Conservation (phyloP, 2,888 invertebrate species). For the Acronicta aceris region DNA sequence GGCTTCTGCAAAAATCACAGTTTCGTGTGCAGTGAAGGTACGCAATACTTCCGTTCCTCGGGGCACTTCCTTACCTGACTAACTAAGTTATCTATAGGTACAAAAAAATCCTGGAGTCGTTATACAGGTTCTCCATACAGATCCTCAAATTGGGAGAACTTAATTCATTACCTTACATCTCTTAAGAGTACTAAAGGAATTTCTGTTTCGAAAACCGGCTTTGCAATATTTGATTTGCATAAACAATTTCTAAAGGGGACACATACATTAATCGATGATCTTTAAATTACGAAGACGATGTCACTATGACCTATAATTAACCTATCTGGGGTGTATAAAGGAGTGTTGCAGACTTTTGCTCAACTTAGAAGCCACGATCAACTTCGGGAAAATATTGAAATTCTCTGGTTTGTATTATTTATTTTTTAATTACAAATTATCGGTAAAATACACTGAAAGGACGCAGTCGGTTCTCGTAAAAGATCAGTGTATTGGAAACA, state of each 20-base stretch:
- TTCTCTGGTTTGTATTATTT: no score
- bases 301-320: constrained; percentile 6
- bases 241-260: constrained; percentile 22
- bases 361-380: neutral
- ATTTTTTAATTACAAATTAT: no score
- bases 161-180: no score
- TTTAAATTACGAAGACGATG: constrained; percentile 20
- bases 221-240: constrained; percentile 28
- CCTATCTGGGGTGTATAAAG: neutral
- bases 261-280: constrained; percentile 9
- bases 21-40: neutral
- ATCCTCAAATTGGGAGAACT: no score
- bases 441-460: no score
- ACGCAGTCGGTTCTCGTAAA: no score
- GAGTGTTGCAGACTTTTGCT: neutral
- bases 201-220: constrained; percentile 15
- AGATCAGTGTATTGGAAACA: no score
- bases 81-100: no score
- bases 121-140: no score
- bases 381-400: neutral
- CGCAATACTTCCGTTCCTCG: no score
- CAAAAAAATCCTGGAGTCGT: no score
- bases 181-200: neutral
- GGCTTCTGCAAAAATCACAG: neutral
- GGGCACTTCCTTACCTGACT: no score